A percentile compares a stretch with the other conserved stretches of the same genome.
Conservation (phyloP, 2,888 invertebrate genomes). For the Callimorpha dominula region DNA sequence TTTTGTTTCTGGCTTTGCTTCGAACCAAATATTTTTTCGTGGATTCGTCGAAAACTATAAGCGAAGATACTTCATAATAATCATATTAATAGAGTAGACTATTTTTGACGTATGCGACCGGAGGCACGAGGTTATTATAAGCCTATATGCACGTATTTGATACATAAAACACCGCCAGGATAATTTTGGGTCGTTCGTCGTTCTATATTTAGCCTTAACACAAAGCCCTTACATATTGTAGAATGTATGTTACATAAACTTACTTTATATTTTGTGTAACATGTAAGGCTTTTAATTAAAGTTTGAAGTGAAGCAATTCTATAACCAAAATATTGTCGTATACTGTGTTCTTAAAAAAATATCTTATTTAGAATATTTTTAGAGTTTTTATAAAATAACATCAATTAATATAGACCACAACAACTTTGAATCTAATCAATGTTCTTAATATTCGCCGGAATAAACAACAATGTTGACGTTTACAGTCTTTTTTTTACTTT, state of each 20-base stretch:
- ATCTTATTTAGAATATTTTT: neutral
- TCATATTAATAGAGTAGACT: too few species aligned
- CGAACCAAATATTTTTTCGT: neutral
- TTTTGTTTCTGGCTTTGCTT: neutral
- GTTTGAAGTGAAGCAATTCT: neutral
- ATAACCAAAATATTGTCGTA: neutral
- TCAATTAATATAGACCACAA: too few species aligned
- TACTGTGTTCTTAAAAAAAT: neutral
- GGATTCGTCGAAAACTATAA: neutral
- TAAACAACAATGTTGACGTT: too few species aligned
- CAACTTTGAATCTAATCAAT: too few species aligned
- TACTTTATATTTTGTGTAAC: neutral
- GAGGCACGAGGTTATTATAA: neutral
- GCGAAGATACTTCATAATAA: neutral
- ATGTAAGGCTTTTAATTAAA: neutral
- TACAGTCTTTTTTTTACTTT: too few species aligned
- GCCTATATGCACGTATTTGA: neutral
- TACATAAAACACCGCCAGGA: neutral
- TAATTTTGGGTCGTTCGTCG: slow-evolving; percentile 2
- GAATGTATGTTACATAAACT: neutral
- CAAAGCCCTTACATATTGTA: neutral
- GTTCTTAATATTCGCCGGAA: too few species aligned
- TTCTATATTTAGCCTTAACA: slow-evolving; percentile 7
- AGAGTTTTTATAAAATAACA: neutral
- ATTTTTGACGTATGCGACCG: too few species aligned